Evolutionary conservation across 2,888 invertebrate genomes (phyloP), one percentile per base, ranked within the genome.

Genomic region (Macrophya alboannulata): DNA sequence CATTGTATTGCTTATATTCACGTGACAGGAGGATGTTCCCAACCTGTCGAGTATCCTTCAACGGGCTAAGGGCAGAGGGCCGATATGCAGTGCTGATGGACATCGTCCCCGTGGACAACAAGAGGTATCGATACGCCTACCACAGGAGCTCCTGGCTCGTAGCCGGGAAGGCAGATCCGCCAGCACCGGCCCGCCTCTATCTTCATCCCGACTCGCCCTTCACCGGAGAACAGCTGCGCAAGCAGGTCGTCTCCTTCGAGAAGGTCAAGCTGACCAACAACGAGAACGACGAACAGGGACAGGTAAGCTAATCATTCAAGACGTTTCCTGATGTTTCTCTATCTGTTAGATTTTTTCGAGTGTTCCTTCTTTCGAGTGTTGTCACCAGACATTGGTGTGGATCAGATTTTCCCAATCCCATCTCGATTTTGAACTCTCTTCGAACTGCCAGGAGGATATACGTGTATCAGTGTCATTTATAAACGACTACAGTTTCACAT

Each of bases 241-340:
- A 97, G 91, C 97, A 97, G 93, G 96, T 97, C 87, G 96, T 97
- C 86, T 97, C 97, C 65, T 97, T 97, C 94, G 97, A 97, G 93
- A 97, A 97, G 94, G 96, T 97, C 90, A 97, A 97, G 92, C 95
- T 97, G 86, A 97, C 97, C 90, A 97, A 97, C 94, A 97, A 97
- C 94, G 97, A 97, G 94, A 96, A 97, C 95, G 97, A 97, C 92
- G 96, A 96, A 91, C 95, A 96, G 89, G 96, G 96, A 90, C 96
- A 97, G 94, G 97, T 97, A 92, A 95, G n/a, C 95, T 90, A 68
- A 68, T 77, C n/a, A 37, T 55, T 37, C n/a, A 17, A 68, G 55
- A 2, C n/a, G 1, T 84, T 79, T 84, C 43, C 48, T 40, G 43
- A 77, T 76, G 76, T 79, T 85, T 85, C 76, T 12, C 59, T 89